These are phyloP conservation scores for Drosophila bifasciata DNA, from an alignment of 1,140 invertebrate species.

Conservation along the genomic window DNA sequence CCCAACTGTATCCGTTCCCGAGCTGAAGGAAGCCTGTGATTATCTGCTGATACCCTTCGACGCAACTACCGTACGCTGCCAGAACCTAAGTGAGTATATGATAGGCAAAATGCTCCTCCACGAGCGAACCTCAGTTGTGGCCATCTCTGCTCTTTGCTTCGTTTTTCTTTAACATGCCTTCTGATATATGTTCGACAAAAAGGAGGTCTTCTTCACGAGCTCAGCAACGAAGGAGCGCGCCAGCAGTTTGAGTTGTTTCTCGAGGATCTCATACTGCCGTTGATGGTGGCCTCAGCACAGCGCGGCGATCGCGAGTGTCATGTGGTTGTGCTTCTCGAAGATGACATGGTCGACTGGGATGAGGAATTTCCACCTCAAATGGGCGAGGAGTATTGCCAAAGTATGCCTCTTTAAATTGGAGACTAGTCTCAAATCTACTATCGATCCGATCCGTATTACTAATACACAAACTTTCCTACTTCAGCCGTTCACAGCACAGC, in stretches of 20 bases:
- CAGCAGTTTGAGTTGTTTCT: conserved; percentile 98
- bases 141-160: conserved; percentile 51
- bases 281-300: conserved; percentile 98
- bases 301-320: conserved; percentile 95
- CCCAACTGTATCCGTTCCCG: conserved; percentile 93
- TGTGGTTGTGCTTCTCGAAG: conserved; percentile 97
- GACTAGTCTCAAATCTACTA: neutral
- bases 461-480: neutral
- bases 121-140: conserved; percentile 63
- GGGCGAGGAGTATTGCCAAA: conserved; percentile 99
- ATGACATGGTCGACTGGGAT: conserved; percentile 99
- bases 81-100: conserved; percentile 92
- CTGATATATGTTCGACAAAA: conserved; percentile 74
- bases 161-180: conserved; percentile 48
- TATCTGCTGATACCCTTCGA: conserved; percentile 99
- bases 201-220: conserved; percentile 98
- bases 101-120: conserved; percentile 27
- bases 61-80: conserved; percentile 97
- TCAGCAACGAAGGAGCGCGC: conserved; percentile 99
- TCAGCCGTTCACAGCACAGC: conserved; percentile 94
- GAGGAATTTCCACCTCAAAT: conserved; percentile 99
- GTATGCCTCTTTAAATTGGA: conserved; percentile 84
- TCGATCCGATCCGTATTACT: neutral
- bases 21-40: conserved; percentile 98
- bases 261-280: conserved; percentile 96